Evolutionary conservation across 2,113 vertebrate species (phyloP).

Genomic region (Mystacornis crossleyi): DNA sequence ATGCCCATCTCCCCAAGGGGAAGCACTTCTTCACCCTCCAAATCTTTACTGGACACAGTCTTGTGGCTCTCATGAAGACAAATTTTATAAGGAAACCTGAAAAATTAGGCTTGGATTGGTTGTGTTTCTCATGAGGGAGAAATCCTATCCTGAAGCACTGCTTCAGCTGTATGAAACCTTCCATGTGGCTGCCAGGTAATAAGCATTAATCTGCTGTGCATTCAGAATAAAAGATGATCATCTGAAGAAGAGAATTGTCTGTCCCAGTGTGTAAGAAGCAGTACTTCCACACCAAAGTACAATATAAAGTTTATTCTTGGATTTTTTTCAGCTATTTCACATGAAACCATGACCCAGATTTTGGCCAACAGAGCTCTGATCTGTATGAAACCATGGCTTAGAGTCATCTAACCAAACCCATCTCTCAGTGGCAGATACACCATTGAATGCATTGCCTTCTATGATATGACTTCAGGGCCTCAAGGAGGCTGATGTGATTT

Average conservation of each 20-base stretch:
- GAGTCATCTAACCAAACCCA: not conserved
- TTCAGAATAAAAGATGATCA: not conserved
- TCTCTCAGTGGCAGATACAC: rapidly evolving
- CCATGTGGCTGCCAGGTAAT: not conserved
- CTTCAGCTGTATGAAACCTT: not conserved
- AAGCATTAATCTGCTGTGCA: not conserved
- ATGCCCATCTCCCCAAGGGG: too few species aligned
- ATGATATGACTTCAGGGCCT: not conserved
- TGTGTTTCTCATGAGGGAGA: not conserved
- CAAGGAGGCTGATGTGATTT: not conserved
- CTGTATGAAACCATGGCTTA: not conserved
- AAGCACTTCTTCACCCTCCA: too few species aligned
- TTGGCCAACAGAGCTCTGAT: not conserved
- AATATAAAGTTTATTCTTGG: not conserved
- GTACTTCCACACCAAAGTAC: not conserved
- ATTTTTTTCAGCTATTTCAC: not conserved
- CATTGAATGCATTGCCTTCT: not conserved
- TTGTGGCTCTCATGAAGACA: not conserved
- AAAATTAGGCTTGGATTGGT: not conserved
- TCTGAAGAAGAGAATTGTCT: not conserved
- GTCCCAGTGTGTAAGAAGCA: not conserved
- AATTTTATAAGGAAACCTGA: not conserved
- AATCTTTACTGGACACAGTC: not conserved
- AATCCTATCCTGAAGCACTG: not conserved
- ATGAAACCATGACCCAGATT: not conserved